Percentiles rank a stretch among this genome's conserved stretches.
These are phyloP conservation scores for Elgaria multicarinata DNA, from an alignment of 2,113 vertebrate genomes.

Conservation along the genomic window DNA sequence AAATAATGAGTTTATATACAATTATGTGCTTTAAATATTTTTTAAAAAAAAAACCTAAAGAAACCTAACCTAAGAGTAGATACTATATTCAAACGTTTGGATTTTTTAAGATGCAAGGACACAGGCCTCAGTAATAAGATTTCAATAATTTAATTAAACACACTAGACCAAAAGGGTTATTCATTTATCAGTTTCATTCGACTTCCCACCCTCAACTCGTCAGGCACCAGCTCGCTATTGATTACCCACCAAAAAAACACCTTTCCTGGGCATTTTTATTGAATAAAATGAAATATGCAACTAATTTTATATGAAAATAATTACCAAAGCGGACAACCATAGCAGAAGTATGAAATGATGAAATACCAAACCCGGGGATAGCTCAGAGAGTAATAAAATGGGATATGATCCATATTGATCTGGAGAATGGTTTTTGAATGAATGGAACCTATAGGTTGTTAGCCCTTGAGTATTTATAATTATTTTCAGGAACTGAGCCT, in stretches of 20 bases:
- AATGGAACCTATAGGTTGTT: constrained; percentile 24
- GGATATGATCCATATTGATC: constrained; percentile 22
- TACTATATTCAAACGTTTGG: constrained; percentile 23
- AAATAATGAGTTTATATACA: constrained; percentile 4
- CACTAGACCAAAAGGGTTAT: constrained; percentile 40
- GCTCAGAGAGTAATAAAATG: constrained; percentile 7
- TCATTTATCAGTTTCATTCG: constrained; percentile 50
- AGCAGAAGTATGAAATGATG: constrained; percentile 8
- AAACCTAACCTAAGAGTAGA: constrained; percentile 38
- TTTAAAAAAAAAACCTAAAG: neutral
- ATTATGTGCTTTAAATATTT: neutral
- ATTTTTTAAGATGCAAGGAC: constrained; percentile 49
- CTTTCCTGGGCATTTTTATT: constrained; percentile 33
- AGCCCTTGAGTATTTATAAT: constrained; percentile 13
- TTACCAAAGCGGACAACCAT: constrained; percentile 6
- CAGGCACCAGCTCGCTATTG: constrained; percentile 41
- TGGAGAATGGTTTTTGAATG: neutral
- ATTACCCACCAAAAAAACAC: constrained; percentile 37
- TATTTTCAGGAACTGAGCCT: constrained; percentile 21
- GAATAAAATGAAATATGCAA: constrained; percentile 48
- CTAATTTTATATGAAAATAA: constrained; percentile 45
- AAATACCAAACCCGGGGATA: constrained; percentile 23
- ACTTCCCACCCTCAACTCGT: constrained; percentile 38
- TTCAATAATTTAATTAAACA: constrained; percentile 63
- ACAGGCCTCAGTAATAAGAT: constrained; percentile 25